These are phyloP conservation scores for Thunnus maccoyii DNA, from an alignment of 2,113 vertebrate species.

Conservation along the genomic window DNA sequence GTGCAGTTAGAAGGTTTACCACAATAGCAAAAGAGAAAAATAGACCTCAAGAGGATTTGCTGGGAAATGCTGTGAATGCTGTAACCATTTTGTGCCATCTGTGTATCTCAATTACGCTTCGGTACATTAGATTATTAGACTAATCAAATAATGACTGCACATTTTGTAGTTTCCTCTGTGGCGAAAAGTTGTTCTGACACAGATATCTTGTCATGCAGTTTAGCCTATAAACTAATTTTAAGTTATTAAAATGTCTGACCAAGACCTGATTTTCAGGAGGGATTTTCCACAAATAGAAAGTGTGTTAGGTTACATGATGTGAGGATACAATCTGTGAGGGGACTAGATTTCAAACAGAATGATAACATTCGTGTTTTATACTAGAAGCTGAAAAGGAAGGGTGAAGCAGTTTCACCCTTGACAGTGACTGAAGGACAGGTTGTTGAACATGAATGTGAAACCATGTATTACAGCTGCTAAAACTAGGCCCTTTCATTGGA, in stretches of 20 bases:
- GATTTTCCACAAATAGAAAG: slow-evolving; percentile 30
- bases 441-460: background rate
- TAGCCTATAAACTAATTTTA: slow-evolving; percentile 22
- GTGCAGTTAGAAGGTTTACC: background rate
- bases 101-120: background rate
- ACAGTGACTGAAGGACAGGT: too few relatives aligned
- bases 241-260: slow-evolving; percentile 19
- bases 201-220: background rate
- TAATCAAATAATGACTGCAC: slow-evolving; percentile 8
- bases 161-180: background rate
- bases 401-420: background rate
- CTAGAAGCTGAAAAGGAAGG: background rate
- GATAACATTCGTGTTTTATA: background rate
- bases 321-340: slow-evolving; percentile 1
- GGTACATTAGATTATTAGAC: slow-evolving; percentile 10
- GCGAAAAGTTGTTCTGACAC: background rate
- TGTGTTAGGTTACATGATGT: slow-evolving; percentile 12
- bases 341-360: background rate
- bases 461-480: background rate
- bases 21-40: slow-evolving; percentile 1
- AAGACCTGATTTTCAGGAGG: slow-evolving; percentile 22
- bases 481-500: background rate
- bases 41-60: background rate
- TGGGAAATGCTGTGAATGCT: background rate
- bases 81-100: background rate